Evolutionary conservation across 2,797 vertebrate genomes (phyloP), one percentile per base, ranked within the genome.

Genomic region (Chrysocyon brachyurus): DNA sequence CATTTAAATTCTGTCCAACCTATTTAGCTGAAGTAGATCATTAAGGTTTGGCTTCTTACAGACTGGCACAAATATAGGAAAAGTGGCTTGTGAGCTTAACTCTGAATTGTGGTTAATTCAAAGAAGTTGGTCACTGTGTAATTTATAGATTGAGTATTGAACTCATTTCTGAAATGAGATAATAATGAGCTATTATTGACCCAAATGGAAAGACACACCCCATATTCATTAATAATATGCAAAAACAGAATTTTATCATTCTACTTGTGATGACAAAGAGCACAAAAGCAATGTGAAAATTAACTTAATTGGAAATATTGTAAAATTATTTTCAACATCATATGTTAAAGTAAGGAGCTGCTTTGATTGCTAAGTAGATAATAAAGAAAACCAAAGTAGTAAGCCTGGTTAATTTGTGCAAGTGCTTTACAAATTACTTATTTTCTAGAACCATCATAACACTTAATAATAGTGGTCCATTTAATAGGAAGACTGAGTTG

Each of bases 291-390:
- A 70, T 85, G 66, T n/a, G 89, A 92, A 97, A 97, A 98, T 98
- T 97, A 95, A 87, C 87, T 73, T 96, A 96, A 98, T 97, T 97
- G 96, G 96, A 98, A 96, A 98, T 90, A 98, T 97, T 97, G 90
- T 91, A 92, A 96, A 97, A 98, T 98, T 97, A 97, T 98, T 97
- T 98, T 98, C 96, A 96, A 56, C 57, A 84, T 96, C 97, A 97
- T 89, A 91, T 59, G 2, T 97, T 97, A 97, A 94, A 98, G 98
- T 96, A 95, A 90, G 95, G 87, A 90, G 54, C 95, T 96, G 97
- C 95, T 94, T 68, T 94, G 97, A 97, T 97, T 97, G 96, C 97
- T 98, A 98, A 98, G 91, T 12, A 97, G 94, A 49, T 97, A 96
- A 98, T 98, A 97, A 75, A 97, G 81, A 97, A 78, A 24, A 64